phyloP scores from a whole-genome alignment of 1,140 invertebrate species.

The Ostrea edulis region DNA sequence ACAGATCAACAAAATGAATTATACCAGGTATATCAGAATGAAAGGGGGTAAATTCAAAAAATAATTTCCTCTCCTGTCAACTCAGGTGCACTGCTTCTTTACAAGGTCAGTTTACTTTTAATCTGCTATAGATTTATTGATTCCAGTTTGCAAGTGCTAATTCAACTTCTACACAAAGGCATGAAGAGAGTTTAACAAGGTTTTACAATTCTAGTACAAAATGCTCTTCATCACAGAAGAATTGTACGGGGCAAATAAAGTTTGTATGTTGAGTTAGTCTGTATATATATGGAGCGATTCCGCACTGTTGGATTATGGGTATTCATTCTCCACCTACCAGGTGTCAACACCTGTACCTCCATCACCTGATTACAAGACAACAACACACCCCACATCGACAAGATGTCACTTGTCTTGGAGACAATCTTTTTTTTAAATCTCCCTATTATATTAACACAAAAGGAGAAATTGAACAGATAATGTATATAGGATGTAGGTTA shows the following conservation, averaged over 20 bases:
- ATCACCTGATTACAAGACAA: too few species aligned
- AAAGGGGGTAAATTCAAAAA: background rate
- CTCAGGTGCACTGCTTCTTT: background rate
- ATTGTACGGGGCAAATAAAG: background rate
- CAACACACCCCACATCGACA: background rate
- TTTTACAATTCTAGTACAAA: background rate
- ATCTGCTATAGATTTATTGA: constrained; percentile 5
- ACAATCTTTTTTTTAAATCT: background rate
- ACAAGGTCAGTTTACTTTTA: background rate
- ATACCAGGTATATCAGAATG: background rate
- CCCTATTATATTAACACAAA: too few species aligned
- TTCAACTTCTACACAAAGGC: background rate
- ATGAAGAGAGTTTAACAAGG: background rate
- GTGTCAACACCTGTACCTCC: too few species aligned
- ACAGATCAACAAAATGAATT: background rate
- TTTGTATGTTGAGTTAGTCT: too few species aligned
- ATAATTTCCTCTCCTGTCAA: background rate
- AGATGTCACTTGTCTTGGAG: background rate
- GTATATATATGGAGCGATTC: too few species aligned
- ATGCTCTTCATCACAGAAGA: background rate
- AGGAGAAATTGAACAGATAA: too few species aligned
- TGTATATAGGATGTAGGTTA: too few species aligned
- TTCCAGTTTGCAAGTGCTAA: constrained; percentile 24
- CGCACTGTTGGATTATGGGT: too few species aligned
- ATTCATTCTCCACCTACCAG: too few species aligned